Conservation (phyloP, 1,140 invertebrate species). For the Camponotus pennsylvanicus region DNA sequence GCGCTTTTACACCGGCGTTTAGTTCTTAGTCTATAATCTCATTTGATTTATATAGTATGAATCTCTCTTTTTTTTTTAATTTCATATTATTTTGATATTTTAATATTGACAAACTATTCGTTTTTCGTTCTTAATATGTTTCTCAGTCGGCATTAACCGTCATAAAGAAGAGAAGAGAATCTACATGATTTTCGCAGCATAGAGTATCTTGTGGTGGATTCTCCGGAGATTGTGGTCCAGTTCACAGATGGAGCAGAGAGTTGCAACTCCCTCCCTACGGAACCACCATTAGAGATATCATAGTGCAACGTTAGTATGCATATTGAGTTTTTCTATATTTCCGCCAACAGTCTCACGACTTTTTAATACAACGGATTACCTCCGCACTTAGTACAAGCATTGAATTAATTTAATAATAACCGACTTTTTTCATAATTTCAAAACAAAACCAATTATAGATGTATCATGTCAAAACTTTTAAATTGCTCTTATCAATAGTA, state of each 20-base stretch:
- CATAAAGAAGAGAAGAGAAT: constrained; percentile 13
- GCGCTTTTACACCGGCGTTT: too few species aligned
- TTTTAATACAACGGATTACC: constrained; percentile 54
- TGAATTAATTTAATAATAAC: constrained; percentile 61
- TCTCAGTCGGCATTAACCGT: constrained; percentile 44
- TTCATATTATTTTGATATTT: neutral
- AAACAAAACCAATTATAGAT: constrained; percentile 23
- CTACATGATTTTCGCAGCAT: constrained; percentile 55
- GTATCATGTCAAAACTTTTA: constrained; percentile 34
- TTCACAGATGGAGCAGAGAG: constrained; percentile 68
- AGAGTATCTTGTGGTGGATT: constrained; percentile 49
- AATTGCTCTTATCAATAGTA: constrained; percentile 10
- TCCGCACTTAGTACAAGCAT: neutral
- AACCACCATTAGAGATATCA: constrained; percentile 57
- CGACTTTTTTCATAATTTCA: constrained; percentile 40
- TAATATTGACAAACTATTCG: neutral
- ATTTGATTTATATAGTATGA: too few species aligned
- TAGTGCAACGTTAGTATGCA: constrained; percentile 65
- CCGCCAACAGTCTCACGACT: constrained; percentile 61
- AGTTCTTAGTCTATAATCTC: too few species aligned
- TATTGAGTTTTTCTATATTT: constrained; percentile 57
- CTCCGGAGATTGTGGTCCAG: constrained; percentile 68
- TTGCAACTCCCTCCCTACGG: constrained; percentile 55
- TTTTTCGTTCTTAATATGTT: neutral
- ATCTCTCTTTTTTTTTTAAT: too few species aligned